Conservation (phyloP, 1,140 invertebrate species). For the Bombus superbus region DNA sequence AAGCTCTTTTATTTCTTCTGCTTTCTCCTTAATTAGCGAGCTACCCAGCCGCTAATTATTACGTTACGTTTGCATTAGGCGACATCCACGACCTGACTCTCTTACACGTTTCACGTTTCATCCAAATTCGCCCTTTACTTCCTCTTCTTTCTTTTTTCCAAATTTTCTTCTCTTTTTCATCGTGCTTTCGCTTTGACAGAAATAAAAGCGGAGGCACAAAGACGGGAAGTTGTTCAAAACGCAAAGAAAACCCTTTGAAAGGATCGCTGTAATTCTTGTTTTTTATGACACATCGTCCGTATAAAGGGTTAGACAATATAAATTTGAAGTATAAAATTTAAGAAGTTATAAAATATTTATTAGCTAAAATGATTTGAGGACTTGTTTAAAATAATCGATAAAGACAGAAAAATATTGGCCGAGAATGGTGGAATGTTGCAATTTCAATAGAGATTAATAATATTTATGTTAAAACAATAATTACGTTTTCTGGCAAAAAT, state of each 20-base stretch:
- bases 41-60: slow-evolving; percentile 39
- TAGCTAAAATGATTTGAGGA: no score
- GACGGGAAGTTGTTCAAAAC: neutral
- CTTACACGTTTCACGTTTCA: neutral
- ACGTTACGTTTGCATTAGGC: slow-evolving; percentile 36
- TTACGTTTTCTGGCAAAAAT: no score
- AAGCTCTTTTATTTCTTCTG: slow-evolving; percentile 14
- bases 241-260: neutral
- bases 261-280: neutral
- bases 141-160: neutral
- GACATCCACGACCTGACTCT: neutral
- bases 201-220: neutral
- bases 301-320: no score
- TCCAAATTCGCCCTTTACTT: neutral
- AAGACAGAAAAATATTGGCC: no score
- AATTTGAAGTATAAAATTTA: no score
- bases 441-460: no score
- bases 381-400: no score
- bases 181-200: neutral
- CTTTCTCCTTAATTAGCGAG: slow-evolving; percentile 44
- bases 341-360: no score
- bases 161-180: neutral
- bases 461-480: no score
- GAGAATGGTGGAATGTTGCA: no score
- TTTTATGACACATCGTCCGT: neutral